Conservation (phyloP, 2,888 invertebrate genomes). For the Drosophila suboccidentalis region DNA sequence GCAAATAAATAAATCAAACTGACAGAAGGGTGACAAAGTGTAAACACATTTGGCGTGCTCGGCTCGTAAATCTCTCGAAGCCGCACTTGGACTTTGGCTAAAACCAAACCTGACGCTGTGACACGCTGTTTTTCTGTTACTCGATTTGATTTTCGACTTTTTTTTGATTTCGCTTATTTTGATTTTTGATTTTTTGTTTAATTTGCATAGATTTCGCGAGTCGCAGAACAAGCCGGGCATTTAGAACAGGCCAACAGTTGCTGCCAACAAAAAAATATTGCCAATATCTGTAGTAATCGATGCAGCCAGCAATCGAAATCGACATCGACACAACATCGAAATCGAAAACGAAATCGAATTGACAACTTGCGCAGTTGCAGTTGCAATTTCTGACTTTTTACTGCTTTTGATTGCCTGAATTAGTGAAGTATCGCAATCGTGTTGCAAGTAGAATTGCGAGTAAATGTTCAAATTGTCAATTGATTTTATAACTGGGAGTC, state of each 20-base stretch:
- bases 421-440: constrained; percentile 50
- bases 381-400: constrained; percentile 37
- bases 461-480: constrained; percentile 74
- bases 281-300: constrained; percentile 28
- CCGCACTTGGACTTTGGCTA: constrained; percentile 75
- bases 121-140: constrained; percentile 40
- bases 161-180: constrained; percentile 7
- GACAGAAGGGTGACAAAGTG: constrained; percentile 85
- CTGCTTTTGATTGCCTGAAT: constrained; percentile 21
- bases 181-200: constrained; percentile 38
- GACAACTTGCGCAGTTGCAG: constrained; percentile 47
- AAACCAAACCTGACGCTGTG: constrained; percentile 60
- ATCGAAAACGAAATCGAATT: constrained; percentile 36
- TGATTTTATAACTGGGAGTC: constrained; percentile 39
- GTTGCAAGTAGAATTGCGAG: constrained; percentile 56
- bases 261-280: background rate
- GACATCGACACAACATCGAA: background rate
- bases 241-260: constrained; percentile 60
- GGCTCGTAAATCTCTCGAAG: constrained; percentile 77
- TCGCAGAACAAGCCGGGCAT: constrained; percentile 58
- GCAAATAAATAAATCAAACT: constrained; percentile 83
- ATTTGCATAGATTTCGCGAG: constrained; percentile 73
- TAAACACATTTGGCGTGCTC: constrained; percentile 83
- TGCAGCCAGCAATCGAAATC: constrained; percentile 40
- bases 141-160: constrained; percentile 1